Percentiles rank a stretch among this genome's conserved stretches.
phyloP scores from a whole-genome alignment of 2,797 vertebrate genomes.

The Malacoraja senta region DNA sequence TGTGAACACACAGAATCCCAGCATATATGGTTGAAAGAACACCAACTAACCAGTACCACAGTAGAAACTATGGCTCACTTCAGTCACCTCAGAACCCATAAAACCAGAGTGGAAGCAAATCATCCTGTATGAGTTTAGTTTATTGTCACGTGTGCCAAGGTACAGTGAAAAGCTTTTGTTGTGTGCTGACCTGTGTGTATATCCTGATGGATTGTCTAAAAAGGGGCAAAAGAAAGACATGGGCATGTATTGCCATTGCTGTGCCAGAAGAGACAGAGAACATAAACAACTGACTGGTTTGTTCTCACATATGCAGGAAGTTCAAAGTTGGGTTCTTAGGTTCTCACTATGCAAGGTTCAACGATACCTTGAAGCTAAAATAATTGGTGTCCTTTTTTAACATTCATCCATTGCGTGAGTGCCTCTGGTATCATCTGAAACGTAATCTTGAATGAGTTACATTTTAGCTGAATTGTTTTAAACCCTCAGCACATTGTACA shows the following conservation, averaged over 20 bases:
- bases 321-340: background rate
- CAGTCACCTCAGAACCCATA: no score
- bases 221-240: no score
- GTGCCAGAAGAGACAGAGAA: background rate
- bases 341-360: background rate
- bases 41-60: no score
- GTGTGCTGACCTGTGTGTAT: no score
- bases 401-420: background rate
- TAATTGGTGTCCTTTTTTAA: background rate
- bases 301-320: background rate
- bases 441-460: background rate
- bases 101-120: no score
- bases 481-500: background rate
- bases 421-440: background rate
- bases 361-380: background rate
- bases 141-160: no score
- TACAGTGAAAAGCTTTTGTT: no score
- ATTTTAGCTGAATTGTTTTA: background rate
- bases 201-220: no score
- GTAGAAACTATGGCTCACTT: no score
- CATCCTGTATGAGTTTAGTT: no score
- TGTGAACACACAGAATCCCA: no score
- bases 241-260: background rate
- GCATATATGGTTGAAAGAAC: no score
- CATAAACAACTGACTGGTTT: background rate